Conservation (phyloP, 2,797 vertebrate species). For the Discoglossus pictus region DNA sequence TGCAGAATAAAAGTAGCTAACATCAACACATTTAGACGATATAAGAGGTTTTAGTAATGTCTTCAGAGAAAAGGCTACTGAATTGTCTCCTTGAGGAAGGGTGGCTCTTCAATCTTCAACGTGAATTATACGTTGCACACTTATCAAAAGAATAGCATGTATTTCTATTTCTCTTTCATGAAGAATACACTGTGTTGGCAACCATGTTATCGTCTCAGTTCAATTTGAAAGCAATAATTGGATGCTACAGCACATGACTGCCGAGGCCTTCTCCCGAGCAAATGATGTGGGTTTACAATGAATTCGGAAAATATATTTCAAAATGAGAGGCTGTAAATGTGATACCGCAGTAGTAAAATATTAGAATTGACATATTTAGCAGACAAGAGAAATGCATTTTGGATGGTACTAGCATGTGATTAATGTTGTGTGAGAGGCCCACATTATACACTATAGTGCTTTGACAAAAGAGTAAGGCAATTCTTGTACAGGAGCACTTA, state of each 20-base stretch:
- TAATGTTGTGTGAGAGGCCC: slow-evolving; percentile 12
- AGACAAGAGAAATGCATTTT: slow-evolving; percentile 10
- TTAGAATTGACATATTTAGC: slow-evolving; percentile 37
- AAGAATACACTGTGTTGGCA: slow-evolving; percentile 23
- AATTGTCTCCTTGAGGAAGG: slow-evolving; percentile 25
- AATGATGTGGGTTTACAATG: slow-evolving; percentile 29
- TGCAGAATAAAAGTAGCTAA: slow-evolving; percentile 1
- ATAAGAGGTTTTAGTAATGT: slow-evolving; percentile 28
- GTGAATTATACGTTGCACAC: slow-evolving; percentile 28
- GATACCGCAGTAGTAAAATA: slow-evolving; percentile 23
- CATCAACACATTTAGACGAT: slow-evolving; percentile 19
- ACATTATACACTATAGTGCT: slow-evolving; percentile 14
- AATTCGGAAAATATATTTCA: slow-evolving; percentile 26
- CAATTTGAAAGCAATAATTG: slow-evolving; percentile 37
- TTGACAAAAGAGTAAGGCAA: slow-evolving; percentile 1
- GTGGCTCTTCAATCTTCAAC: slow-evolving; percentile 17
- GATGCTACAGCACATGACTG: slow-evolving; percentile 15
- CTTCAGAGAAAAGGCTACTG: slow-evolving; percentile 24
- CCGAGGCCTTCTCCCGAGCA: slow-evolving; percentile 22
- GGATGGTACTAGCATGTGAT: background rate
- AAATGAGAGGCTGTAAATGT: slow-evolving; percentile 29
- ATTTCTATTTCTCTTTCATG: slow-evolving; percentile 26
- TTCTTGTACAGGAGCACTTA: slow-evolving; percentile 3
- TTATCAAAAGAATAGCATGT: slow-evolving; percentile 24
- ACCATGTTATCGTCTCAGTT: slow-evolving; percentile 29